Percentiles rank a stretch among this genome's conserved stretches.
phyloP scores from a whole-genome alignment of 2,797 vertebrate species.

The Cichlasoma orientale region DNA sequence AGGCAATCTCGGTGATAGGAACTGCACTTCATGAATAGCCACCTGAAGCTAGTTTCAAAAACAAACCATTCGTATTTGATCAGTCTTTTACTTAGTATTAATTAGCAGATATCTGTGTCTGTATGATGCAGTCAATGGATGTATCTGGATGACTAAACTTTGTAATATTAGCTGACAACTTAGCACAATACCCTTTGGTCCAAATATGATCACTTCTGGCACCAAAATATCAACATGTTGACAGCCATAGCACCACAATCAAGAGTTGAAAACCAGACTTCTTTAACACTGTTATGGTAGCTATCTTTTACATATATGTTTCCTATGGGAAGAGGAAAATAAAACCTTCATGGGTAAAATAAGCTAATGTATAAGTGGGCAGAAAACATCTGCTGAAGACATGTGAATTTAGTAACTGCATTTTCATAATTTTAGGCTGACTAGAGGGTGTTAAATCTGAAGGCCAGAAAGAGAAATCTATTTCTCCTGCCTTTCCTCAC shows the following conservation, averaged over 20 bases:
- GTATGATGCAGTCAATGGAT: not conserved
- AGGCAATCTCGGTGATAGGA: not conserved
- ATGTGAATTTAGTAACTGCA: slow-evolving; percentile 25
- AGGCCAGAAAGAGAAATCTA: slow-evolving; percentile 32
- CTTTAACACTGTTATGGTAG: not conserved
- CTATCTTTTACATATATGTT: not conserved
- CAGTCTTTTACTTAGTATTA: not conserved
- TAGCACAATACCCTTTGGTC: not conserved
- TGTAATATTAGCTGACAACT: not conserved
- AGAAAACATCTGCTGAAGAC: not conserved
- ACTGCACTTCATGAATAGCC: not conserved
- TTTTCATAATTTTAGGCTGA: slow-evolving; percentile 46
- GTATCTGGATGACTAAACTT: not conserved
- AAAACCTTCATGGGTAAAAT: not conserved
- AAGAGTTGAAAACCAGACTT: not conserved
- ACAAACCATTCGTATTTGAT: not conserved
- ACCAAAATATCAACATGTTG: not conserved
- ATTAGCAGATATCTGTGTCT: not conserved
- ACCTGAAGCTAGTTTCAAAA: not conserved
- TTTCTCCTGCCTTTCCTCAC: slow-evolving; percentile 42
- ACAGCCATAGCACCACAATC: not conserved
- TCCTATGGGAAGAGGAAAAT: not conserved
- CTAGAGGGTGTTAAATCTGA: slow-evolving; percentile 19
- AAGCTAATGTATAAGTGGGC: not conserved
- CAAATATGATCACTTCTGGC: not conserved